Conservation (phyloP, 2,888 invertebrate species). For the Malthinus seriepunctatus region DNA sequence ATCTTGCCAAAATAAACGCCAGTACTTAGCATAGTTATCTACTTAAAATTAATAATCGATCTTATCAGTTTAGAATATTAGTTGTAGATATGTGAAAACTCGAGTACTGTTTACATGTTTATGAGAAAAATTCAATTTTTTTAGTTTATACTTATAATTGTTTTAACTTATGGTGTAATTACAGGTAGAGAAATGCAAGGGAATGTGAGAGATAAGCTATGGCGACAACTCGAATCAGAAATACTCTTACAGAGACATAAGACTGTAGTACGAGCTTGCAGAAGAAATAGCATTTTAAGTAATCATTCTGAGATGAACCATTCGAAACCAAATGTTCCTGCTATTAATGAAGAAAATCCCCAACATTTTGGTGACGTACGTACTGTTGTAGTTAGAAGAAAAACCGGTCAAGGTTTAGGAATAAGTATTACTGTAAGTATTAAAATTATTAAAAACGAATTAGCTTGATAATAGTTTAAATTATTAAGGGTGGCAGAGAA, state of each 20-base stretch:
- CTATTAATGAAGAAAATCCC: conserved; percentile 41
- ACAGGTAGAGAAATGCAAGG: conserved; percentile 74
- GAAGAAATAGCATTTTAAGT: conserved; percentile 55
- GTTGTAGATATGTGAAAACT: too few species aligned
- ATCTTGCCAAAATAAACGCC: neutral
- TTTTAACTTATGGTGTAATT: too few species aligned
- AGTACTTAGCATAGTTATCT: neutral
- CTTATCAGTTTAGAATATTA: too few species aligned
- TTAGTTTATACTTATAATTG: too few species aligned
- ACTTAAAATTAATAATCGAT: neutral
- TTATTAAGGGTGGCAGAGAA: conserved; percentile 75
- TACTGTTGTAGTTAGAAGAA: conserved; percentile 69
- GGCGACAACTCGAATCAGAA: conserved; percentile 84
- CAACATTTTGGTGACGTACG: conserved; percentile 60
- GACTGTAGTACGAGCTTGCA: conserved; percentile 71
- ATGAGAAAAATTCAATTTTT: too few species aligned
- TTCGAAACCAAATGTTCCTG: conserved; percentile 48
- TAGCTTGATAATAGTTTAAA: conserved; percentile 20
- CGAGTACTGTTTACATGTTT: too few species aligned
- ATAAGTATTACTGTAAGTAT: conserved; percentile 77
- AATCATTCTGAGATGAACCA: conserved; percentile 43
- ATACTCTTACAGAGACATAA: conserved; percentile 85
- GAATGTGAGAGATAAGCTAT: conserved; percentile 76
- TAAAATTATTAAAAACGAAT: conserved; percentile 1
- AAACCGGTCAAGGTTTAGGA: conserved; percentile 78